Evolutionary conservation across 1,140 invertebrate genomes (phyloP).

Genomic region (Cyclargus thomasi): DNA sequence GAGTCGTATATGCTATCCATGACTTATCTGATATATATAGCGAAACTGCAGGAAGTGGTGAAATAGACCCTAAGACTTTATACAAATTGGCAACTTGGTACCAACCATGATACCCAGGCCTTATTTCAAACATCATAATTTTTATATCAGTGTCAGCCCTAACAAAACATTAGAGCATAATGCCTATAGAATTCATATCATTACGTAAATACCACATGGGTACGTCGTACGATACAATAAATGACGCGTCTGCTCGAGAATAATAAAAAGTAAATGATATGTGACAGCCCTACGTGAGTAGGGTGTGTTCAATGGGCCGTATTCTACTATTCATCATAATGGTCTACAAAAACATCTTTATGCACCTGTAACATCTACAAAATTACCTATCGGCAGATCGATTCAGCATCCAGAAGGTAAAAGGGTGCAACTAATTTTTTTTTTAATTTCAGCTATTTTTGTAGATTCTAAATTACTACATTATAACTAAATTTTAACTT

Average conservation of each 20-base stretch:
- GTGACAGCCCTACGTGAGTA: constrained; percentile 3
- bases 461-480: no score
- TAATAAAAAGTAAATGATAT: constrained; percentile 14
- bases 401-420: no score
- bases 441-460: no score
- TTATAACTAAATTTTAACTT: no score
- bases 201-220: constrained; percentile 2
- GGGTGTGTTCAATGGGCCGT: neutral
- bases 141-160: neutral
- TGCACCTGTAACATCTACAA: no score
- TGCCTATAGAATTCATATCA: constrained; percentile 9
- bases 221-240: neutral
- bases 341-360: neutral
- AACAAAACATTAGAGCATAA: neutral
- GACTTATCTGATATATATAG: no score
- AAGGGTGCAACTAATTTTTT: no score
- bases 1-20: no score
- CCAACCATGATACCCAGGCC: no score
- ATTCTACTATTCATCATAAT: neutral
- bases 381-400: neutral
- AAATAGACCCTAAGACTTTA: no score
- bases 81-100: no score
- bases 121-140: neutral
- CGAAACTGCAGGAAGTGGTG: no score
- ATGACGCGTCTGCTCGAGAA: neutral